Conservation (phyloP, 2,113 vertebrate species). For the Bufo gargarizans region DNA sequence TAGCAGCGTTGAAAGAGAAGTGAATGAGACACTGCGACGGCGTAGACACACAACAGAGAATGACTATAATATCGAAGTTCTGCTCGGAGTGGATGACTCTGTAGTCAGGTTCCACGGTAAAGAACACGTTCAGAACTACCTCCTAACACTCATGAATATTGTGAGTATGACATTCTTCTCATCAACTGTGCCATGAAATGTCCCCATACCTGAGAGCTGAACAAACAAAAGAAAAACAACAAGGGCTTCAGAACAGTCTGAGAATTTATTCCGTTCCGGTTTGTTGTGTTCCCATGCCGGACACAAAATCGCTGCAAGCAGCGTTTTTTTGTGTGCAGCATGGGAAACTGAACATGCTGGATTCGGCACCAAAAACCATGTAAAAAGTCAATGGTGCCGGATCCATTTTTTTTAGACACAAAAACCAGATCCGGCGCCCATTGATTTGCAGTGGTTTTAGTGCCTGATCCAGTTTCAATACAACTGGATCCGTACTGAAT, state of each 20-base stretch:
- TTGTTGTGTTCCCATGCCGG: too few species aligned
- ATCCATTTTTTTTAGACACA: too few species aligned
- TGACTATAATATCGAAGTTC: conserved; percentile 95
- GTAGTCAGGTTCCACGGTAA: conserved; percentile 97
- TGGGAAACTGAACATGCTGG: too few species aligned
- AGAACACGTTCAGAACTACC: conserved; percentile 98
- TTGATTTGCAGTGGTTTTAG: too few species aligned
- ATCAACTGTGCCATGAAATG: background rate
- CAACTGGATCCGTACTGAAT: too few species aligned
- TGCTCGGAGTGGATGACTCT: conserved; percentile 94
- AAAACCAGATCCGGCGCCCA: too few species aligned
- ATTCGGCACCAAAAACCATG: too few species aligned
- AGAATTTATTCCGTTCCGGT: too few species aligned
- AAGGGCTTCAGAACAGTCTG: background rate
- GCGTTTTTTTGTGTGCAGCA: too few species aligned
- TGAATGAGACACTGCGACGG: conserved; percentile 76
- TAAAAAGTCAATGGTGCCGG: too few species aligned
- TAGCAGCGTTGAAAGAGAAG: conserved; percentile 67
- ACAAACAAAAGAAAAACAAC: background rate
- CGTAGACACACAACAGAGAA: conserved; percentile 81
- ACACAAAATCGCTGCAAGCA: too few species aligned
- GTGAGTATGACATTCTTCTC: conserved; percentile 75
- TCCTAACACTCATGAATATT: conserved; percentile 98
- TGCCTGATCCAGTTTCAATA: too few species aligned
- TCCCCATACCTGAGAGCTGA: background rate